Evolutionary conservation across 2,888 invertebrate genomes (phyloP).

Genomic region (Chrysolina americana): DNA sequence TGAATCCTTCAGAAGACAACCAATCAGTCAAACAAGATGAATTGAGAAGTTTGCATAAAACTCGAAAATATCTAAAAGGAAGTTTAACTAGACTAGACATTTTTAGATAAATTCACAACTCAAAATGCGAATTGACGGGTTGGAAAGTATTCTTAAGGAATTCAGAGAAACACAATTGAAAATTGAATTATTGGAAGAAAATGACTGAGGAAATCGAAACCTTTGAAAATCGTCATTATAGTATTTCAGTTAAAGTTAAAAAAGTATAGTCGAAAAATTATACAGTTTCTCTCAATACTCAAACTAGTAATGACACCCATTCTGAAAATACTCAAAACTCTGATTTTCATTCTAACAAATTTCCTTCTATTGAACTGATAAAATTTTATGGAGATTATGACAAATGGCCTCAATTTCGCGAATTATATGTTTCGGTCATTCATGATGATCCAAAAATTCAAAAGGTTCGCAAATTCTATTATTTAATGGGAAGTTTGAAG

Average conservation of each 20-base stretch:
- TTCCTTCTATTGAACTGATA: background rate
- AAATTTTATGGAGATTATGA: slow-evolving; percentile 1
- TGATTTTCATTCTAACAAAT: slow-evolving; percentile 7
- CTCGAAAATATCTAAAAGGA: too few species aligned
- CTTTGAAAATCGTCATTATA: slow-evolving; percentile 10
- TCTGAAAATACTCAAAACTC: background rate
- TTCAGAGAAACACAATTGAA: slow-evolving; percentile 17
- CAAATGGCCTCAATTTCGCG: slow-evolving; percentile 4
- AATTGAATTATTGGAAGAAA: slow-evolving; percentile 16
- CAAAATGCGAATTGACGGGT: background rate
- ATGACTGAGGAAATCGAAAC: background rate
- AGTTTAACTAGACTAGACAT: too few species aligned
- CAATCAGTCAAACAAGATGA: too few species aligned
- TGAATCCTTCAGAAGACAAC: too few species aligned
- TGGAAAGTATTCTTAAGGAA: background rate
- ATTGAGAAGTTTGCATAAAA: too few species aligned
- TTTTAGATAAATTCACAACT: too few species aligned
- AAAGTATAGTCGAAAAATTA: slow-evolving; percentile 1
- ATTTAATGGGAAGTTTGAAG: slow-evolving; percentile 24
- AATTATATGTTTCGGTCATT: background rate
- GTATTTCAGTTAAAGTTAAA: slow-evolving; percentile 1
- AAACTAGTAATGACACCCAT: background rate
- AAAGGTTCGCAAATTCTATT: slow-evolving; percentile 25
- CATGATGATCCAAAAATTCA: slow-evolving; percentile 6
- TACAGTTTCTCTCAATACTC: background rate